Evolutionary conservation across 1,140 invertebrate species (phyloP), one percentile per base, ranked within the genome.

Genomic region (Pinna nobilis): DNA sequence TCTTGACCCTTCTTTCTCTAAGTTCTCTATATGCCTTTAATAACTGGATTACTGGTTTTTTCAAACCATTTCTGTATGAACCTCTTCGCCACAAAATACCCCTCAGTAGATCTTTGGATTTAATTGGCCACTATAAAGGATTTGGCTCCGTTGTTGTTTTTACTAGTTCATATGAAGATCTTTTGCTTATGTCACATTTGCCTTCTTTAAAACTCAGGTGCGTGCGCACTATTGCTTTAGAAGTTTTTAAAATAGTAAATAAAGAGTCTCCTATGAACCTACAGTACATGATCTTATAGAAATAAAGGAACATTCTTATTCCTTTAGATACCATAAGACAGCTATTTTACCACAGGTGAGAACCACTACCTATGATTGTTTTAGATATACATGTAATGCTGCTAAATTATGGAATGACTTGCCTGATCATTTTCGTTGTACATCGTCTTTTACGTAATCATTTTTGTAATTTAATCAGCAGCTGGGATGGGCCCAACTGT

Each of bases 361-460:
- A 68, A 68, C 66, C 30, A 57, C 66, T 13, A 68, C 50, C 11
- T 57, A 68, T 57, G 66, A 51, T n/a, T 57, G 9, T 28, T 33
- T 51, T n/a, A 51, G 44, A 33, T 50, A 51, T 18, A 47, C 15
- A 15, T 47, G 20, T 47, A n/a, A 13, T 23, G 64, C 64, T 20
- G 23, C 64, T 23, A 66, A 49, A 33, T 44, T 66, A 11, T 50
- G 64, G 44, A 66, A 66, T n/a, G 50, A 20, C 32, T 44, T 66
- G 6, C 64, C 41, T 23, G 18, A 66, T 9, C 64, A 51, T 33
- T 30, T 33, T 35, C 50, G 64, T 15, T 15, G 20, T 18, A 2
- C 20, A 18, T 47, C 44, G 15, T 18, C 44, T 20, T 20, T 47
- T 20, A n/a, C n/a, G n/a, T n/a, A 47, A 7, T 20, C 44, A 47